Conservation (phyloP, 2,888 invertebrate species). For the Agapostemon virescens region DNA sequence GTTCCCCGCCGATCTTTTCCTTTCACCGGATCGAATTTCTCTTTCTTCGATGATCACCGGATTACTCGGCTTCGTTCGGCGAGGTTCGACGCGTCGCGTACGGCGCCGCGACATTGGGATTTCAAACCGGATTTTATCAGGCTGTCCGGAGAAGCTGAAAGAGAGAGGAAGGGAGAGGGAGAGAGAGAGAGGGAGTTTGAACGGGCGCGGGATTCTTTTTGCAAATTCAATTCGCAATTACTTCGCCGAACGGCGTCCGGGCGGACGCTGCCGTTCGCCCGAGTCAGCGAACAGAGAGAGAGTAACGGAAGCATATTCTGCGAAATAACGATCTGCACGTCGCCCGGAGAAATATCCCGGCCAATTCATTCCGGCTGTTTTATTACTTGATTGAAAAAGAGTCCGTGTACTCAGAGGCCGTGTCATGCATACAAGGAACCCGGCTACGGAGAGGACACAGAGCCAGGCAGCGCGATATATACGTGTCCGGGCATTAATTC, state of each 20-base stretch:
- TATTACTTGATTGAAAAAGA: slow-evolving; percentile 55
- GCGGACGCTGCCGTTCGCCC: neutral
- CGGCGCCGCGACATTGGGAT: neutral
- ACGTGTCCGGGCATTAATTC: slow-evolving; percentile 47
- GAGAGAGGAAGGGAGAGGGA: neutral
- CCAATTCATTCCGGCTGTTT: slow-evolving; percentile 45
- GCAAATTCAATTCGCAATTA: slow-evolving; percentile 13
- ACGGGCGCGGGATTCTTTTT: neutral
- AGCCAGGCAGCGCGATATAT: slow-evolving; percentile 37
- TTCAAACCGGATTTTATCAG: slow-evolving; percentile 8
- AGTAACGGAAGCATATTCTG: slow-evolving; percentile 45
- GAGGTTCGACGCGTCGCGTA: neutral
- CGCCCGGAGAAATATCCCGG: slow-evolving; percentile 37
- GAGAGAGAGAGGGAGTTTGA: neutral
- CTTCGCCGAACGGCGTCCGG: neutral
- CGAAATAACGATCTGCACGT: slow-evolving; percentile 52
- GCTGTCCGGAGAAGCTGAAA: neutral
- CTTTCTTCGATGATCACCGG: neutral
- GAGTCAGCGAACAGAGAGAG: slow-evolving; percentile 1
- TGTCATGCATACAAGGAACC: slow-evolving; percentile 39
- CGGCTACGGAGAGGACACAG: slow-evolving; percentile 35
- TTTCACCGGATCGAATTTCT: slow-evolving; percentile 27
- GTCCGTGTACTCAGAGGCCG: slow-evolving; percentile 26
- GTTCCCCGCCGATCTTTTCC: neutral
- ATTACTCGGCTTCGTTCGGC: neutral